Percentiles rank a stretch among this genome's conserved stretches.
These are phyloP conservation scores for Bradypodion ventrale DNA, from an alignment of 2,797 vertebrate species.

Conservation along the genomic window DNA sequence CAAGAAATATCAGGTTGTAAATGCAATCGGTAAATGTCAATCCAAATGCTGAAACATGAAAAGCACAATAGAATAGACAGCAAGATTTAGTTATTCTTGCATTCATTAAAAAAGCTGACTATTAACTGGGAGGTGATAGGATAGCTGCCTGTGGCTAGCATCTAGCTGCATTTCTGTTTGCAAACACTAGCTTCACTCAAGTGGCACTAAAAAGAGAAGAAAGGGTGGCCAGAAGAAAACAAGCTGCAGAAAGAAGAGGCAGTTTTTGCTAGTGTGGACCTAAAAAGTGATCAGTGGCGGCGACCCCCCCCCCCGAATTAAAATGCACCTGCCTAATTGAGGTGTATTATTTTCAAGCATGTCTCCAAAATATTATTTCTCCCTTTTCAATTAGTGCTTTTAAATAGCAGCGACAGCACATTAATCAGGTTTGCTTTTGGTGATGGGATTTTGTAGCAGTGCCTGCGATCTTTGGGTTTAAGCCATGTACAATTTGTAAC, in stretches of 20 bases:
- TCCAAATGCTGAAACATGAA: not conserved
- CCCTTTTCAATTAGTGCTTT: not conserved
- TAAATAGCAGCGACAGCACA: not conserved
- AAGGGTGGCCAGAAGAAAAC: conserved; percentile 69
- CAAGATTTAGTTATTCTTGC: conserved; percentile 24
- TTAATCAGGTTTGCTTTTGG: conserved; percentile 33
- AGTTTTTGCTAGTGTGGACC: conserved; percentile 43
- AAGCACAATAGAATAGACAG: not conserved
- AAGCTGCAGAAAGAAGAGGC: conserved; percentile 74
- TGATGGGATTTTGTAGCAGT: conserved; percentile 14
- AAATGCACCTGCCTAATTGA: not conserved
- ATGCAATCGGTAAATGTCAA: not conserved
- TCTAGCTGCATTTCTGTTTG: conserved; percentile 70
- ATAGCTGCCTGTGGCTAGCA: conserved; percentile 67
- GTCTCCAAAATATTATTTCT: not conserved
- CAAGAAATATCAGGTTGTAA: no score
- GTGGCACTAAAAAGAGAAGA: conserved; percentile 74
- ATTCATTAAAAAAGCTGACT: conserved; percentile 18
- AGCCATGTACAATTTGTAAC: conserved; percentile 87
- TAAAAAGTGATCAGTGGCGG: conserved; percentile 31
- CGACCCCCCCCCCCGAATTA: conserved; percentile 6
- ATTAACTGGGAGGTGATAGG: conserved; percentile 58
- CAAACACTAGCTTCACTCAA: conserved; percentile 75
- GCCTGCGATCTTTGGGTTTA: conserved; percentile 49
- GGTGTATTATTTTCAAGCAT: not conserved